These are phyloP conservation scores for Chionomys nivalis DNA, from an alignment of 2,113 vertebrate genomes.

Conservation along the genomic window DNA sequence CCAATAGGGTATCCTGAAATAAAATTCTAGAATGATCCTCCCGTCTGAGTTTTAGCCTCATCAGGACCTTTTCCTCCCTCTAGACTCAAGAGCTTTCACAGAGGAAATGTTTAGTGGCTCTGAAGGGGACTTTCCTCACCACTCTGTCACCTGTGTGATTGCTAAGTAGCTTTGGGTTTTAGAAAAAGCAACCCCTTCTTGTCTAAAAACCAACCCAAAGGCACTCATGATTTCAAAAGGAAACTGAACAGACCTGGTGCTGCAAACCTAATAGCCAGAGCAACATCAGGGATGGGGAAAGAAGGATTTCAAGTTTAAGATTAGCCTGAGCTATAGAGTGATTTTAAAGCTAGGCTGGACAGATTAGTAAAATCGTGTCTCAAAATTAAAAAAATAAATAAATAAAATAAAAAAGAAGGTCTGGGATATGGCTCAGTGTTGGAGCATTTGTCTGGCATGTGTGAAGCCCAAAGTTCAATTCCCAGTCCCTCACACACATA, in stretches of 20 bases:
- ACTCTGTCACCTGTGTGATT: constrained; percentile 25
- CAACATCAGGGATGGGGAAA: neutral
- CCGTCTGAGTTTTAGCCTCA: neutral
- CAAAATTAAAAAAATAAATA: neutral
- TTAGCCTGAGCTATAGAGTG: neutral
- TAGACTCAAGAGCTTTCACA: constrained; percentile 39
- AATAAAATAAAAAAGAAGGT: too few species aligned
- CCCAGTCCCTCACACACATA: neutral
- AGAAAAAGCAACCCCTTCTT: constrained; percentile 21
- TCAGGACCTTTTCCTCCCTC: neutral
- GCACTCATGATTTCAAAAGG: neutral
- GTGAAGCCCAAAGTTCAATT: neutral
- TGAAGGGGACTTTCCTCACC: constrained; percentile 6
- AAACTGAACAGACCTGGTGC: neutral
- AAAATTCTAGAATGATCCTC: neutral
- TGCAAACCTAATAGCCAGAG: neutral
- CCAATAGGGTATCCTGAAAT: neutral
- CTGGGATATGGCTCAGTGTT: neutral
- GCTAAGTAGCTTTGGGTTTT: constrained; percentile 33
- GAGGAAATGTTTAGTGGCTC: constrained; percentile 19
- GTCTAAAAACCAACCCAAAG: neutral
- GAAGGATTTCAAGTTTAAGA: neutral
- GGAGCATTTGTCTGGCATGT: neutral
- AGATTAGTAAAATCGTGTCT: neutral
- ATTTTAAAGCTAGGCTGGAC: neutral